Base-by-base conservation (phyloP, 1,140 invertebrate genomes). In the Protaetia brevitarsis region DNA sequence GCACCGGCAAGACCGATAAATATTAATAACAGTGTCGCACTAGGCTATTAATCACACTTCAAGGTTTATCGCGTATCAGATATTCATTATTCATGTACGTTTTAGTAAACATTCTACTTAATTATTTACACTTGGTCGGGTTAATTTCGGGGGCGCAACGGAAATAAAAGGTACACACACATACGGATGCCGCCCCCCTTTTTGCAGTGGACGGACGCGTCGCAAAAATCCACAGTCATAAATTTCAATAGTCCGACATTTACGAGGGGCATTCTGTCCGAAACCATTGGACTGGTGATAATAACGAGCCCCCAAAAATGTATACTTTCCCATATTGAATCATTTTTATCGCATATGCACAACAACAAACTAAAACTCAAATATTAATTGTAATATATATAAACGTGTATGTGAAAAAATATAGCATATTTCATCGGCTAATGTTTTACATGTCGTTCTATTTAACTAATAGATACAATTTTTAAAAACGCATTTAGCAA, bases 51-150 rank as follows among this genome's bases (percentile, higher is more conserved):
- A 51, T 51, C 41, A 23, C 41, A 51, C 41, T 51, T 51, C 41
- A 51, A 51, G 41, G 41, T 51, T 51, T 51, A 51, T 51, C 41
- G 41, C 11, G 41, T 51, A 51, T 34, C 31, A 34, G 31, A 34
- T 34, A 34, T 34, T 34, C 31, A 34, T 34, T 34, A 34, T 51
- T 51, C 41, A 51, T 51, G 19, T 51, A 51, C 41, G 41, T 51
- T 51, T 51, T 51, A 23, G 41, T 51, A 51, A 51, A 51, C 41
- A 51, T 51, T 51, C 41, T 23, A 51, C 41, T 51, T 51, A 51
- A 51, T 51, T 51, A 51, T 51, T 51, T 51, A 51, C 41, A 51
- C 13, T 51, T 51, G 41, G 41, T 23, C 41, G 41, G 21, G 41
- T 51, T 51, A 51, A 51, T 51, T 51, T 51, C 19, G 19, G 41